Percentiles rank a stretch among this genome's conserved stretches.
phyloP scores from a whole-genome alignment of 2,888 invertebrate species.

The Hemistola chrysoprasaria region DNA sequence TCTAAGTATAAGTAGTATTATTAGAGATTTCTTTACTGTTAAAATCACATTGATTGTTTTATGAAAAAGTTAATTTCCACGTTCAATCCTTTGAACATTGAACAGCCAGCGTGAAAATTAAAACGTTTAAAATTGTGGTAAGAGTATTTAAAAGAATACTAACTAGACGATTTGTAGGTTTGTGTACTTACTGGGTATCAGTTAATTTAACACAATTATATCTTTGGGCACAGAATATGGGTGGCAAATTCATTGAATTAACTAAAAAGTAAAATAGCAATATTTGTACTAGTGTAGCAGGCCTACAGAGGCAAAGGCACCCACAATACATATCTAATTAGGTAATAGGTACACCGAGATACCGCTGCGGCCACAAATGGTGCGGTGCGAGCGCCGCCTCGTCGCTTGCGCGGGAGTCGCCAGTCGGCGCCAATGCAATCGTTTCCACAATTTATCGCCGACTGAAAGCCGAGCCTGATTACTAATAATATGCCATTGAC shows the following conservation, averaged over 20 bases:
- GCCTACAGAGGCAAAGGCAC: slow-evolving; percentile 61
- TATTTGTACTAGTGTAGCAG: slow-evolving; percentile 66
- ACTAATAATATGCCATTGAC: slow-evolving; percentile 4
- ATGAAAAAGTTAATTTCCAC: too few relatives aligned
- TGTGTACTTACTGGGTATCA: too few relatives aligned
- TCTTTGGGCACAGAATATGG: too few relatives aligned
- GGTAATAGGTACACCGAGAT: slow-evolving; percentile 56
- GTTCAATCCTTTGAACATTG: background rate
- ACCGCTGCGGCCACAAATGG: slow-evolving; percentile 66
- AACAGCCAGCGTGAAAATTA: background rate
- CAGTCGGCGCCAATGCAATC: slow-evolving; percentile 63
- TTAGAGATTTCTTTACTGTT: too few relatives aligned
- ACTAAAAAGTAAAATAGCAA: slow-evolving; percentile 28
- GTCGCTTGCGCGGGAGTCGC: slow-evolving; percentile 69
- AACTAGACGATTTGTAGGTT: slow-evolving; percentile 10
- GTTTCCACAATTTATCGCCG: slow-evolving; percentile 49
- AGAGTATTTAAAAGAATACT: too few relatives aligned
- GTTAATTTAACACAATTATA: too few relatives aligned
- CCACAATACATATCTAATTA: slow-evolving; percentile 74
- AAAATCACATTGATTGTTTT: too few relatives aligned
- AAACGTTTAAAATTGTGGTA: too few relatives aligned
- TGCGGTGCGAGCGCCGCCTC: slow-evolving; percentile 44
- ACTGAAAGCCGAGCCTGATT: too few relatives aligned
- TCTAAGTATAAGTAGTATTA: too few relatives aligned
- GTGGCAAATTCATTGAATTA: background rate